Evolutionary conservation across 2,113 vertebrate species (phyloP).

Genomic region (Addax nasomaculatus): DNA sequence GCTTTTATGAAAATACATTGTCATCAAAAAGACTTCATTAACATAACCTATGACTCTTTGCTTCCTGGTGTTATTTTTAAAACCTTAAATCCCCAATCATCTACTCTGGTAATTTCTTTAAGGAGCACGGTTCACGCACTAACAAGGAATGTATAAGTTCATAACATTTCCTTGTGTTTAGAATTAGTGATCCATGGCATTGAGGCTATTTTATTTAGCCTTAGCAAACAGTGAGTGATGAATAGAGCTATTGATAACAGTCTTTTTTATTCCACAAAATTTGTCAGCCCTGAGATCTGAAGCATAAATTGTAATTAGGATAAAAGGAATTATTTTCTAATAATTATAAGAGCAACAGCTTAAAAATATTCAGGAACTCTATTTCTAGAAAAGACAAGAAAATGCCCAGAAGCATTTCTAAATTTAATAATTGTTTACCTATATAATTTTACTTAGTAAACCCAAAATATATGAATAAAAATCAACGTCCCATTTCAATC

Average conservation of each 20-base stretch:
- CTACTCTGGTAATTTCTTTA: constrained; percentile 28
- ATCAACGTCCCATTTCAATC: not conserved
- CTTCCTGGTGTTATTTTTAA: not conserved
- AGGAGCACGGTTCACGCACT: not conserved
- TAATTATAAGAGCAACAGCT: not conserved
- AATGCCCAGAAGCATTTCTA: not conserved
- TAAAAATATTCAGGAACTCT: not conserved
- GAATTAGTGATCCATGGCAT: not conserved
- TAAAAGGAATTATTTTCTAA: not conserved
- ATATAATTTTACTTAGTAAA: not conserved
- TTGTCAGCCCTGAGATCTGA: not conserved
- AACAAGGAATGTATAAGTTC: not conserved
- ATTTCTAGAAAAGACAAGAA: not conserved
- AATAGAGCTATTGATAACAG: not conserved
- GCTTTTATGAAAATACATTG: not conserved
- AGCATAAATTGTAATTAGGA: not conserved
- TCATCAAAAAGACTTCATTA: constrained; percentile 4
- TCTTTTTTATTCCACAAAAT: not conserved
- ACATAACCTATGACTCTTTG: not conserved
- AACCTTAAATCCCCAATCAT: not conserved
- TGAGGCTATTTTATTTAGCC: not conserved
- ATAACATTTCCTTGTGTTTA: constrained; percentile 19
- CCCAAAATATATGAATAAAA: not conserved
- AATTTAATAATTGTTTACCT: not conserved
- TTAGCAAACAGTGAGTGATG: not conserved